A percentile compares a stretch with the other conserved stretches of the same genome.
These are phyloP conservation scores for Agrotis exclamationis DNA, from an alignment of 2,888 invertebrate species.

Conservation along the genomic window DNA sequence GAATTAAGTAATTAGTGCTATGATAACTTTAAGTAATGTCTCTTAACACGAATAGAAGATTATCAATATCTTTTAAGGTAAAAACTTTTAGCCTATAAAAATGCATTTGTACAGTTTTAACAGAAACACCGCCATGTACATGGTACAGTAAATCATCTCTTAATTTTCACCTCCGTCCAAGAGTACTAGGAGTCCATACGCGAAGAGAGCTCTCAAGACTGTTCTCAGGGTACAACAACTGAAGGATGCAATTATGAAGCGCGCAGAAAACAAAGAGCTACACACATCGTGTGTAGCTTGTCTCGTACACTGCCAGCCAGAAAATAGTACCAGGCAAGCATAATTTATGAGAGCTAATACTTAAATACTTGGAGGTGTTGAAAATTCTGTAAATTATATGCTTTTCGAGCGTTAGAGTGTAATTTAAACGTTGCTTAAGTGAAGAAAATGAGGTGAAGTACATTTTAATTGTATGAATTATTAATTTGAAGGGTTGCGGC, in stretches of 20 bases:
- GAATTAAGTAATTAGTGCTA: too few relatives aligned
- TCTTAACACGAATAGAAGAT: too few relatives aligned
- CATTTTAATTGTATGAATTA: constrained; percentile 19
- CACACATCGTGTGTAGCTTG: constrained; percentile 46
- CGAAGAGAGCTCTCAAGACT: constrained; percentile 44
- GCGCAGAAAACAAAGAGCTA: constrained; percentile 61
- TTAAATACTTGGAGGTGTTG: constrained; percentile 53
- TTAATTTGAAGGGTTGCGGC: neutral
- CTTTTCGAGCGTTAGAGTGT: constrained; percentile 26
- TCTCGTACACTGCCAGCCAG: constrained; percentile 42
- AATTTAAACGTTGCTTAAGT: constrained; percentile 48
- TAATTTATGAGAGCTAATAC: constrained; percentile 57
- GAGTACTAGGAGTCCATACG: constrained; percentile 51
- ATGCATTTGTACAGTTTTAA: neutral
- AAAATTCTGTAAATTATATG: constrained; percentile 51
- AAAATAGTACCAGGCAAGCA: constrained; percentile 55
- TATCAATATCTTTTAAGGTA: too few relatives aligned
- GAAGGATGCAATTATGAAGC: constrained; percentile 67
- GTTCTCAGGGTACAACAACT: constrained; percentile 52
- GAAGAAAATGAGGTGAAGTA: constrained; percentile 44
- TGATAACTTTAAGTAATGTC: too few relatives aligned
- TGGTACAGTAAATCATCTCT: neutral
- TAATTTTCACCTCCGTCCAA: constrained; percentile 27
- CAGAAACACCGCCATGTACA: neutral
- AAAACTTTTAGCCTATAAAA: too few relatives aligned